phyloP scores from a whole-genome alignment of 2,888 invertebrate genomes.

The Spicauda simplicius region DNA sequence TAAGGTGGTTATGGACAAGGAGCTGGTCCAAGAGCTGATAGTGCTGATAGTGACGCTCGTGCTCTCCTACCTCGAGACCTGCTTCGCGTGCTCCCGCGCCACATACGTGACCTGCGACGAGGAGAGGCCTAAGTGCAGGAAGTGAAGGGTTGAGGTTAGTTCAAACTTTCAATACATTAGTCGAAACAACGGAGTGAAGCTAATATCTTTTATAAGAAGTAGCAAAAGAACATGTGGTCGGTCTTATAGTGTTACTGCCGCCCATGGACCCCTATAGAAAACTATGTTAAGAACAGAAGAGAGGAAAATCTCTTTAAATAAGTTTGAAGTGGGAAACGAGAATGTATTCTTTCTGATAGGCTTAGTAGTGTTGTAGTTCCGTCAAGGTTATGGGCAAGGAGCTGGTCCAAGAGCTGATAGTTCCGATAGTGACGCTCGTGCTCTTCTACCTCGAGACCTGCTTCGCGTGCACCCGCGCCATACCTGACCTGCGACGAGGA shows the following conservation, averaged over 20 bases:
- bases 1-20: slow-evolving; percentile 59
- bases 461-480: slow-evolving; percentile 53
- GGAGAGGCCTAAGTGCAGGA: slow-evolving; percentile 48
- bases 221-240: no score
- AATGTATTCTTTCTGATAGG: no score
- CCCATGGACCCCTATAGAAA: no score
- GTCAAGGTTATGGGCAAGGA: slow-evolving; percentile 59
- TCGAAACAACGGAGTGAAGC: no score
- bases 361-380: no score
- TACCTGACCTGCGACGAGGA: slow-evolving; percentile 54
- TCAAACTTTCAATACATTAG: no score
- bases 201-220: no score
- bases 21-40: slow-evolving; percentile 61
- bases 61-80: slow-evolving; percentile 66
- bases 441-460: slow-evolving; percentile 68
- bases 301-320: no score
- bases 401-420: slow-evolving; percentile 61
- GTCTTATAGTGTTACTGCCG: no score
- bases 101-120: slow-evolving; percentile 54
- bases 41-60: slow-evolving; percentile 64
- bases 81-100: slow-evolving; percentile 55
- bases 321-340: no score
- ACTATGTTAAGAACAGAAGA: no score
- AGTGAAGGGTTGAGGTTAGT: slow-evolving; percentile 30
- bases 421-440: slow-evolving; percentile 63